Percentiles rank a stretch among this genome's conserved stretches.
phyloP scores from a whole-genome alignment of 2,113 vertebrate species.

The Nerophis ophidion region DNA sequence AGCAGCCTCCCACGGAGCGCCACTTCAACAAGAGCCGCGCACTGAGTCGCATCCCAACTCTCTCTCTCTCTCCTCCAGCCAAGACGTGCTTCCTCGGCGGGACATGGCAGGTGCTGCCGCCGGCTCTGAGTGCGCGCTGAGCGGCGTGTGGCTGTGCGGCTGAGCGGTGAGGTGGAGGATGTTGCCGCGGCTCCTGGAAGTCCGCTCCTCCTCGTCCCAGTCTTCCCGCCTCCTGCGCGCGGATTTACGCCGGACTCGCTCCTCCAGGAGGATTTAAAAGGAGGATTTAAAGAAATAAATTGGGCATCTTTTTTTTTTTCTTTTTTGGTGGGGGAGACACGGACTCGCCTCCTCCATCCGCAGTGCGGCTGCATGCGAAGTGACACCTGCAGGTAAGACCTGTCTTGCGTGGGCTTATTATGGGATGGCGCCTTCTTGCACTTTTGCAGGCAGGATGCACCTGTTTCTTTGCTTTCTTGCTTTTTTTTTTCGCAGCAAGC shows the following conservation, averaged over 20 bases:
- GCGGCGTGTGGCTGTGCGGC: constrained; percentile 57
- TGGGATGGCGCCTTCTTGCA: background rate
- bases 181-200: constrained; percentile 58
- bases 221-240: constrained; percentile 33
- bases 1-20: constrained; percentile 58
- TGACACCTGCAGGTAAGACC: constrained; percentile 65
- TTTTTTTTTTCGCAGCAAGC: background rate
- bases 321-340: constrained; percentile 45
- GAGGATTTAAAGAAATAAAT: constrained; percentile 18
- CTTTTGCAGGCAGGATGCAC: background rate
- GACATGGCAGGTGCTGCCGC: constrained; percentile 62
- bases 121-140: constrained; percentile 58
- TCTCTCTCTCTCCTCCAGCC: constrained; percentile 45
- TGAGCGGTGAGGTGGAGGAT: constrained; percentile 43
- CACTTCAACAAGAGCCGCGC: constrained; percentile 64
- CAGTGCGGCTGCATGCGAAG: constrained; percentile 76
- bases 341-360: constrained; percentile 70
- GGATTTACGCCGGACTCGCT: constrained; percentile 61
- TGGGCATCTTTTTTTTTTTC: constrained; percentile 37
- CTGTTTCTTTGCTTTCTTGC: background rate
- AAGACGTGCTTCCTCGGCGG: constrained; percentile 59
- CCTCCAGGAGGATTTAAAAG: constrained; percentile 49
- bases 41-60: constrained; percentile 58
- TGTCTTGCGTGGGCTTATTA: constrained; percentile 5
- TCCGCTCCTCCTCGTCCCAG: constrained; percentile 22